Percentiles rank a stretch among this genome's conserved stretches.
Conservation (phyloP, 2,888 invertebrate species). For the Clusia tigrina region DNA sequence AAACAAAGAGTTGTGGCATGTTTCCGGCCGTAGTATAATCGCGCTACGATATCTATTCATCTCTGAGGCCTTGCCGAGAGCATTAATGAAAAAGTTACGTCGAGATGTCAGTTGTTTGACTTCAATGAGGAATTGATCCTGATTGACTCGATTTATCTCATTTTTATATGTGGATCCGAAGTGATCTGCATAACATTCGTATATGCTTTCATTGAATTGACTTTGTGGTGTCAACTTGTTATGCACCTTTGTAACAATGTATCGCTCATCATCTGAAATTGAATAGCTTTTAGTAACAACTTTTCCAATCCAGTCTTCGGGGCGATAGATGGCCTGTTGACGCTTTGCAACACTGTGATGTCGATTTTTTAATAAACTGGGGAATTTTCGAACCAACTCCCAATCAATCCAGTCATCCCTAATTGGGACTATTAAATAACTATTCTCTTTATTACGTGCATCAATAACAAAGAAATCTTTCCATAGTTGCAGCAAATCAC, state of each 20-base stretch:
- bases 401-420: slow-evolving; percentile 71
- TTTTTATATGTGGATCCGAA: slow-evolving; percentile 78
- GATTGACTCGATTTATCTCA: slow-evolving; percentile 64
- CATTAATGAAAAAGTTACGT: slow-evolving; percentile 59
- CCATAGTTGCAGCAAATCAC: slow-evolving; percentile 70
- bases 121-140: slow-evolving; percentile 79
- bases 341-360: slow-evolving; percentile 67
- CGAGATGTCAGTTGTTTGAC: slow-evolving; percentile 69
- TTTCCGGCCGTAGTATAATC: slow-evolving; percentile 85
- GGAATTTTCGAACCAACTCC: slow-evolving; percentile 67
- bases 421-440: slow-evolving; percentile 67
- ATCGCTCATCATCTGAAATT: slow-evolving; percentile 66
- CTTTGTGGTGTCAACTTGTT: slow-evolving; percentile 73
- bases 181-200: slow-evolving; percentile 78
- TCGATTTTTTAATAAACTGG: slow-evolving; percentile 62
- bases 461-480: slow-evolving; percentile 72
- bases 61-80: slow-evolving; percentile 52
- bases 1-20: slow-evolving; percentile 77
- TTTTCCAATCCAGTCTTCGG: slow-evolving; percentile 72
- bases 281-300: slow-evolving; percentile 91
- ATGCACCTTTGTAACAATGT: slow-evolving; percentile 76
- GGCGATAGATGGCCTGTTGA: slow-evolving; percentile 66
- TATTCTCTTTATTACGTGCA: slow-evolving; percentile 67
- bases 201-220: slow-evolving; percentile 70
- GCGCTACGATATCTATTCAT: slow-evolving; percentile 56